Evolutionary conservation across 2,888 invertebrate genomes (phyloP).

Genomic region (Girardia tigrina): DNA sequence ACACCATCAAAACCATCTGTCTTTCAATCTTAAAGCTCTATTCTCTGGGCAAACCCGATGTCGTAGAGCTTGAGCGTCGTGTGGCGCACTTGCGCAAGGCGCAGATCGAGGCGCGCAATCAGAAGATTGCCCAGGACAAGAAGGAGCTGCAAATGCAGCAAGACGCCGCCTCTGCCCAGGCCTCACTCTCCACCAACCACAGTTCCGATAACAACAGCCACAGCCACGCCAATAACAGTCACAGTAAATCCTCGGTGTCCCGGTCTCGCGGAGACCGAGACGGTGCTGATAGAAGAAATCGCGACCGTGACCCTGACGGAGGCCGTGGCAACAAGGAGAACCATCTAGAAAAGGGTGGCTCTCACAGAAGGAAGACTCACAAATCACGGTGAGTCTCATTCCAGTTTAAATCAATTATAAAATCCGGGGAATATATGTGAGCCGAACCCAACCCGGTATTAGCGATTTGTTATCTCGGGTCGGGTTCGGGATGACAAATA

Average conservation of each 20-base stretch:
- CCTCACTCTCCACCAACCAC: too few species aligned
- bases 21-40: slow-evolving; percentile 69
- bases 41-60: slow-evolving; percentile 63
- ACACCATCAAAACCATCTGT: slow-evolving; percentile 69
- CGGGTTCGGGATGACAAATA: too few species aligned
- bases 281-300: too few species aligned
- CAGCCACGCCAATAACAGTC: neutral
- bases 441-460: too few species aligned
- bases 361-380: neutral
- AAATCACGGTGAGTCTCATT: too few species aligned
- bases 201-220: too few species aligned
- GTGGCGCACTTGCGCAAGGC: slow-evolving; percentile 28
- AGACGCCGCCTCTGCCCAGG: too few species aligned
- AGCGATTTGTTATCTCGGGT: too few species aligned
- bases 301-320: neutral
- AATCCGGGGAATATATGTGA: too few species aligned
- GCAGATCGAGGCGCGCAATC: slow-evolving; percentile 20
- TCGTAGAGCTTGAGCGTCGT: slow-evolving; percentile 23
- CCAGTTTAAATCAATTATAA: too few species aligned
- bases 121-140: neutral
- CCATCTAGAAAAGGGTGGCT: neutral
- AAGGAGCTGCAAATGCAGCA: neutral
- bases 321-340: neutral
- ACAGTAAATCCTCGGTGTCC: neutral
- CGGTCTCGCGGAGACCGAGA: too few species aligned